These are phyloP conservation scores for Euspilapteryx auroguttella DNA, from an alignment of 2,888 invertebrate genomes.

Conservation along the genomic window DNA sequence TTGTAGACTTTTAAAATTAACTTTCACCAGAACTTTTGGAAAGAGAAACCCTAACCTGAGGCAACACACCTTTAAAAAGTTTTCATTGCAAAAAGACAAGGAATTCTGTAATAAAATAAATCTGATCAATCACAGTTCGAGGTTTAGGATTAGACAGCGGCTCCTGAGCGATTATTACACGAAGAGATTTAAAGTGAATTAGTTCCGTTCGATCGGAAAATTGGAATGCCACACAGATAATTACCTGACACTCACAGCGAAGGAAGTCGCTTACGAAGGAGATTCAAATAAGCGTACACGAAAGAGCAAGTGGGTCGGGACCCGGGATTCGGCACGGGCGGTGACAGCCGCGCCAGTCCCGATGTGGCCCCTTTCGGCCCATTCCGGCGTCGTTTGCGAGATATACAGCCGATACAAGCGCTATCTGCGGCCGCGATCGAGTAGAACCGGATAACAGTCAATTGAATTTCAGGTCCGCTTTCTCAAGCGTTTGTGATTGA, in stretches of 20 bases:
- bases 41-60: too few relatives aligned
- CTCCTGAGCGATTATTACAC: conserved; percentile 44
- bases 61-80: too few relatives aligned
- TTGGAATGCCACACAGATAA: conserved; percentile 62
- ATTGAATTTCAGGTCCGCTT: conserved; percentile 25
- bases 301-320: conserved; percentile 33
- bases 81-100: too few relatives aligned
- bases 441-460: conserved; percentile 29
- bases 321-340: neutral
- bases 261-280: conserved; percentile 51
- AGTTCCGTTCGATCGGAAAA: conserved; percentile 61
- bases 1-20: conserved; percentile 48
- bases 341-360: neutral
- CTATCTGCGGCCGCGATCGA: conserved; percentile 30
- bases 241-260: conserved; percentile 62
- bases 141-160: conserved; percentile 36
- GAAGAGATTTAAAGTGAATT: conserved; percentile 61
- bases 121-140: too few relatives aligned
- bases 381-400: conserved; percentile 22
- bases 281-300: conserved; percentile 55
- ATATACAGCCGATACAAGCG: conserved; percentile 16
- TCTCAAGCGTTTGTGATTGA: conserved; percentile 18
- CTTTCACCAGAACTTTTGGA: too few relatives aligned
- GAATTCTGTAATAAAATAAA: too few relatives aligned
- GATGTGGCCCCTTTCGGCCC: conserved; percentile 10